Percentiles rank a stretch among this genome's conserved stretches.
phyloP scores from a whole-genome alignment of 2,888 invertebrate genomes.

The Halocaridina rubra region DNA sequence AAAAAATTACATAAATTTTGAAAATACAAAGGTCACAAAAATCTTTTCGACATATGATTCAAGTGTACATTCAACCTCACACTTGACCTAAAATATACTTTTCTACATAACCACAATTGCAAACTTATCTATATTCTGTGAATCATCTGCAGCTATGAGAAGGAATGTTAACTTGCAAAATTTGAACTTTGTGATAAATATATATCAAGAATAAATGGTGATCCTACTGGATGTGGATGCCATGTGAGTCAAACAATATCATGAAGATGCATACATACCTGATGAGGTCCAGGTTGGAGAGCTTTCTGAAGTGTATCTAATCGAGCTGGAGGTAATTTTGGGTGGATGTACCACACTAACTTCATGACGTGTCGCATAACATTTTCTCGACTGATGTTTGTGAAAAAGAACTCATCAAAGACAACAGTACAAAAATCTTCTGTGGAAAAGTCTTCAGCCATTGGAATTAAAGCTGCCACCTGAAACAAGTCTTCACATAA shows the following conservation, averaged over 20 bases:
- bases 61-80: too few relatives aligned
- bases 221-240: not conserved
- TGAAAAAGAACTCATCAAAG: constrained; percentile 95
- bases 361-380: constrained; percentile 91
- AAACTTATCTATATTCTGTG: too few relatives aligned
- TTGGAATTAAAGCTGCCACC: constrained; percentile 83
- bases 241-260: too few relatives aligned
- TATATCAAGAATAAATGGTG: not conserved
- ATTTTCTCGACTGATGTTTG: constrained; percentile 88
- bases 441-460: constrained; percentile 91
- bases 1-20: too few relatives aligned
- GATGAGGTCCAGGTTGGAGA: constrained; percentile 72
- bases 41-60: too few relatives aligned
- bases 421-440: constrained; percentile 95
- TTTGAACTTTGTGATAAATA: not conserved
- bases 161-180: too few relatives aligned
- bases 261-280: too few relatives aligned
- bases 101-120: too few relatives aligned
- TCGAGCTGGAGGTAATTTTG: constrained; percentile 82
- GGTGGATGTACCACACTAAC: constrained; percentile 89
- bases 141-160: too few relatives aligned
- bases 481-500: too few relatives aligned
- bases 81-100: too few relatives aligned
- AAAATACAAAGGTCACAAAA: too few relatives aligned
- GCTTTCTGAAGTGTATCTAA: constrained; percentile 85